These are phyloP conservation scores for Piscicola geometra DNA, from an alignment of 2,888 invertebrate species.

Conservation along the genomic window DNA sequence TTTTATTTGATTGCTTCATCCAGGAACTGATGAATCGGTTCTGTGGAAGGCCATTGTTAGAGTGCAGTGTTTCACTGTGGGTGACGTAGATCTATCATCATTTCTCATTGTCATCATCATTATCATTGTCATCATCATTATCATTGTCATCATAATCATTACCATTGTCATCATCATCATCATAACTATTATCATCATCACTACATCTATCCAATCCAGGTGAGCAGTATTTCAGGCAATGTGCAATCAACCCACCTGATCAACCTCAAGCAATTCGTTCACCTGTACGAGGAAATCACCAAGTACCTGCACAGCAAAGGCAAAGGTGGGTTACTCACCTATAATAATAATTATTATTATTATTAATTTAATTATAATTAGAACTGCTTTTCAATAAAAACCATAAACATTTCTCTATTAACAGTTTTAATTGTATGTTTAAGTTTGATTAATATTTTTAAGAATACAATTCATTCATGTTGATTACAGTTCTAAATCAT, in stretches of 20 bases:
- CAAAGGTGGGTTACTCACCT: no score
- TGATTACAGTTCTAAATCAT: no score
- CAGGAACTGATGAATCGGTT: conserved; percentile 64
- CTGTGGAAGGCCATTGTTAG: conserved; percentile 69
- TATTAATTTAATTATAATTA: no score
- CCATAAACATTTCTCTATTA: no score
- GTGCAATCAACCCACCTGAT: conserved; percentile 63
- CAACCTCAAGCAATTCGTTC: conserved; percentile 65
- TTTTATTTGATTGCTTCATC: conserved; percentile 65
- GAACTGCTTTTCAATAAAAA: no score
- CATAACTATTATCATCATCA: background rate
- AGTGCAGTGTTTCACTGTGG: conserved; percentile 57
- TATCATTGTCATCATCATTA: no score
- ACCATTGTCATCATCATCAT: background rate
- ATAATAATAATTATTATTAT: no score
- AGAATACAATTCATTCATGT: no score
- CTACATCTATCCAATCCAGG: no score
- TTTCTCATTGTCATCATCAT: no score
- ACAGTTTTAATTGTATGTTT: no score
- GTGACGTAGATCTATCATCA: background rate
- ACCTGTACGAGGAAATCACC: conserved; percentile 58
- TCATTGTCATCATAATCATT: conserved; percentile 6
- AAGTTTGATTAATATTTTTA: no score
- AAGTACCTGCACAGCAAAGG: conserved; percentile 36
- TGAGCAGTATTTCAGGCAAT: conserved; percentile 60